phyloP scores from a whole-genome alignment of 2,888 invertebrate species.

The Brachypalpus laphriformis region DNA sequence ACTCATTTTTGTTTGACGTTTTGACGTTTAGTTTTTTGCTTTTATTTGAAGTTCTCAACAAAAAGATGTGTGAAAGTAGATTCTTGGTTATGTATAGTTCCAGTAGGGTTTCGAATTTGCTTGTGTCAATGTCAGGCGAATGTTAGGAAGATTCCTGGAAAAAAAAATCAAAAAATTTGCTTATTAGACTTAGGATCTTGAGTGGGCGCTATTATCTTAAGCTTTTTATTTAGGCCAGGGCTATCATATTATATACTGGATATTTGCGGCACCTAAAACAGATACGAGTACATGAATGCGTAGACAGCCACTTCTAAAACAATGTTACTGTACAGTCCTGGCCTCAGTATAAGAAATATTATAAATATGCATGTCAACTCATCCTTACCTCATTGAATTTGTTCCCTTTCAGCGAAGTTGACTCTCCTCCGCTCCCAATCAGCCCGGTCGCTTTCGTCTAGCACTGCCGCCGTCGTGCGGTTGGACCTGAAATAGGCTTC shows the following conservation, averaged over 20 bases:
- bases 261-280: too few relatives aligned
- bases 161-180: neutral
- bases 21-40: too few relatives aligned
- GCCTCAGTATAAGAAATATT: neutral
- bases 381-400: constrained; percentile 69
- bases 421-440: constrained; percentile 62
- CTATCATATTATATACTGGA: too few relatives aligned
- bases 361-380: neutral
- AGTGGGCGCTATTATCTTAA: neutral
- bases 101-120: constrained; percentile 9
- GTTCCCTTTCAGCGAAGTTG: constrained; percentile 68
- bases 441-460: constrained; percentile 69
- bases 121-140: constrained; percentile 59
- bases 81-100: constrained; percentile 20
- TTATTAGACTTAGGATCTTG: neutral
- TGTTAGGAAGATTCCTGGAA: constrained; percentile 71
- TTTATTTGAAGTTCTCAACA: constrained; percentile 19
- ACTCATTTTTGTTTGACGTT: constrained; percentile 10
- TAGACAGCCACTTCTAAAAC: too few relatives aligned
- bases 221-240: neutral
- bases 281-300: too few relatives aligned
- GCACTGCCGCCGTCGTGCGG: constrained; percentile 21
- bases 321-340: too few relatives aligned
- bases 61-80: constrained; percentile 2
- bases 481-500: constrained; percentile 38